phyloP scores from a whole-genome alignment of 2,888 invertebrate genomes.

The Aricia artaxerxes region DNA sequence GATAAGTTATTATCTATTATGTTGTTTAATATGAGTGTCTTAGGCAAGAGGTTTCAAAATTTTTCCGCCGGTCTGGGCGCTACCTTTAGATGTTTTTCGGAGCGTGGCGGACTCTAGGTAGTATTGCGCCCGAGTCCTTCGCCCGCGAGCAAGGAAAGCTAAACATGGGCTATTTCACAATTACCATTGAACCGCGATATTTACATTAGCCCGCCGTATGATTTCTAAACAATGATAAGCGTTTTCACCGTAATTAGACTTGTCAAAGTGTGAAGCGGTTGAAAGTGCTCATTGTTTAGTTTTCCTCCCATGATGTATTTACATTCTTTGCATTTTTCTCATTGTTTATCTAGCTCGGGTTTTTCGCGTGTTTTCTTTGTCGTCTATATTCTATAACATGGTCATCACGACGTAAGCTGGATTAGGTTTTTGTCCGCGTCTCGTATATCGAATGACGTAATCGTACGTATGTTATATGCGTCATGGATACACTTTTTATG shows the following conservation, averaged over 20 bases:
- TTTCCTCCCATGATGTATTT: not conserved
- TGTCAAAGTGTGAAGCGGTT: slow-evolving; percentile 24
- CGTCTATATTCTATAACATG: slow-evolving; percentile 51
- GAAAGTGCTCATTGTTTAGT: slow-evolving; percentile 28
- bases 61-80: slow-evolving; percentile 73
- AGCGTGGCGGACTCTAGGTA: slow-evolving; percentile 79
- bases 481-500: slow-evolving; percentile 39
- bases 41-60: slow-evolving; percentile 76
- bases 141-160: slow-evolving; percentile 71
- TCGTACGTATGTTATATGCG: slow-evolving; percentile 55
- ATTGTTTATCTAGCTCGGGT: slow-evolving; percentile 30
- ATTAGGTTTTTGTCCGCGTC: slow-evolving; percentile 63
- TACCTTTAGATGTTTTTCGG: slow-evolving; percentile 79
- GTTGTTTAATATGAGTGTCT: slow-evolving; percentile 77
- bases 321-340: slow-evolving; percentile 8
- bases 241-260: slow-evolving; percentile 21
- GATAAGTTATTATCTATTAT: slow-evolving; percentile 76
- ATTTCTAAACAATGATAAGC: slow-evolving; percentile 12
- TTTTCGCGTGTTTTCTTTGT: slow-evolving; percentile 35
- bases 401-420: slow-evolving; percentile 64
- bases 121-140: slow-evolving; percentile 77
- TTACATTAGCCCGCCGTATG: not conserved
- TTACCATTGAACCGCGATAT: slow-evolving; percentile 34
- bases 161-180: slow-evolving; percentile 73
- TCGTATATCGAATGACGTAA: slow-evolving; percentile 62